A percentile compares a stretch with the other conserved stretches of the same genome.
Evolutionary conservation across 2,888 invertebrate genomes (phyloP).

Genomic region (Azorinus chamasolen): DNA sequence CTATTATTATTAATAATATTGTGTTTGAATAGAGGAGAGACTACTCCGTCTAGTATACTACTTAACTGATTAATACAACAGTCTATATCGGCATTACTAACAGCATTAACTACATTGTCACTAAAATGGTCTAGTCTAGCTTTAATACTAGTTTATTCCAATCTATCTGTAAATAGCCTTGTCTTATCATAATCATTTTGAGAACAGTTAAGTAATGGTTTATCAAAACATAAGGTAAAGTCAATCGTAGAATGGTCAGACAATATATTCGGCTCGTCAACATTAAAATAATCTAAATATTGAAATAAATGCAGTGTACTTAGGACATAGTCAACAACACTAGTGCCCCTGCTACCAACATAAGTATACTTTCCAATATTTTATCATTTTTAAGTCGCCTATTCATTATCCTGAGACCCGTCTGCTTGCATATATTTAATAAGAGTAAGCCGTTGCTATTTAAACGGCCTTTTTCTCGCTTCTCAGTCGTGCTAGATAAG

Average conservation of each 20-base stretch:
- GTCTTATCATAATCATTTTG: too few relatives aligned
- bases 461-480: neutral
- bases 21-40: too few relatives aligned
- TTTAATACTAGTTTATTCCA: too few relatives aligned
- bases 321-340: conserved; percentile 15
- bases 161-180: too few relatives aligned
- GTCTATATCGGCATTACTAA: too few relatives aligned
- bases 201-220: too few relatives aligned
- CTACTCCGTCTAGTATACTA: too few relatives aligned
- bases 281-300: conserved; percentile 1
- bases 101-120: too few relatives aligned
- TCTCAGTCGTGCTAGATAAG: too few relatives aligned
- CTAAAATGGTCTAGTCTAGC: too few relatives aligned
- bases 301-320: neutral
- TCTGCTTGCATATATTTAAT: conserved; percentile 25
- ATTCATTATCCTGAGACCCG: conserved; percentile 22
- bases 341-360: conserved; percentile 18
- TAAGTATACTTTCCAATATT: conserved; percentile 9
- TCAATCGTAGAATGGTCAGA: conserved; percentile 26
- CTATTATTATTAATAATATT: too few relatives aligned
- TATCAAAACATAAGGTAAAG: conserved; percentile 18
- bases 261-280: conserved; percentile 24
- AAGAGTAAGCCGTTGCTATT: conserved; percentile 16
- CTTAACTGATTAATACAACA: too few relatives aligned
- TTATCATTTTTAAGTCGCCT: conserved; percentile 10